These are phyloP conservation scores for Drosophila teissieri DNA, from an alignment of 1,140 invertebrate species.

Conservation along the genomic window DNA sequence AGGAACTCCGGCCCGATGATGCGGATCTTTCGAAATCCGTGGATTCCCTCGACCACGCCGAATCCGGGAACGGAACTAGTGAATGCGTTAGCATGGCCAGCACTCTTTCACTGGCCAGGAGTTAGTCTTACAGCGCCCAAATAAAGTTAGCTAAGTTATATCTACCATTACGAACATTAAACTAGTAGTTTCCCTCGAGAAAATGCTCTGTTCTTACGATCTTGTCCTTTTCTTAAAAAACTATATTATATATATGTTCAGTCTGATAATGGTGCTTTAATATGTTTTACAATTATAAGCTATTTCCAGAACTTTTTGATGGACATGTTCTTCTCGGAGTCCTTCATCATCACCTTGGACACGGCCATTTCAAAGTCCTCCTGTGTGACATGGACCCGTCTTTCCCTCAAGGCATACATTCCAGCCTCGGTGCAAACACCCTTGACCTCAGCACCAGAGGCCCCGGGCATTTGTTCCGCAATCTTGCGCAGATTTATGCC, in stretches of 20 bases:
- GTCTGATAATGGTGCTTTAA: too few species aligned
- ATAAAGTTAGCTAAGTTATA: slow-evolving; percentile 27
- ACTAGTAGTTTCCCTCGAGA: too few species aligned
- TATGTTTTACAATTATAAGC: background rate
- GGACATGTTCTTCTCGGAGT: slow-evolving; percentile 99
- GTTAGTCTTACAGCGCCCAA: slow-evolving; percentile 12
- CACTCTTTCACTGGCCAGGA: slow-evolving; percentile 44
- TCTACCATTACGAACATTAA: background rate
- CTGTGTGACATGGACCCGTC: slow-evolving; percentile 99
- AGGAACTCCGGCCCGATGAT: slow-evolving; percentile 86
- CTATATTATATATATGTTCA: too few species aligned
- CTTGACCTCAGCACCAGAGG: slow-evolving; percentile 99
- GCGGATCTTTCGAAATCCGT: slow-evolving; percentile 41
- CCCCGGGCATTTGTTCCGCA: slow-evolving; percentile 99
- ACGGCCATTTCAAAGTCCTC: slow-evolving; percentile 99
- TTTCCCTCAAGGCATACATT: slow-evolving; percentile 99
- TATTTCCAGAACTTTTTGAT: slow-evolving; percentile 99
- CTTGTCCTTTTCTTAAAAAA: too few species aligned
- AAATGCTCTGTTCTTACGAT: too few species aligned
- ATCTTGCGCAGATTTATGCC: slow-evolving; percentile 99
- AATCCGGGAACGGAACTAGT: slow-evolving; percentile 35
- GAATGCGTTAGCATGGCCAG: slow-evolving; percentile 70
- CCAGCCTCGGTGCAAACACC: slow-evolving; percentile 99
- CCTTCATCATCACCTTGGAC: slow-evolving; percentile 99
- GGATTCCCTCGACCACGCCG: slow-evolving; percentile 55